Evolutionary conservation across 2,797 vertebrate genomes (phyloP), one percentile per base, ranked within the genome.

Genomic region (Manis crassicaudata): DNA sequence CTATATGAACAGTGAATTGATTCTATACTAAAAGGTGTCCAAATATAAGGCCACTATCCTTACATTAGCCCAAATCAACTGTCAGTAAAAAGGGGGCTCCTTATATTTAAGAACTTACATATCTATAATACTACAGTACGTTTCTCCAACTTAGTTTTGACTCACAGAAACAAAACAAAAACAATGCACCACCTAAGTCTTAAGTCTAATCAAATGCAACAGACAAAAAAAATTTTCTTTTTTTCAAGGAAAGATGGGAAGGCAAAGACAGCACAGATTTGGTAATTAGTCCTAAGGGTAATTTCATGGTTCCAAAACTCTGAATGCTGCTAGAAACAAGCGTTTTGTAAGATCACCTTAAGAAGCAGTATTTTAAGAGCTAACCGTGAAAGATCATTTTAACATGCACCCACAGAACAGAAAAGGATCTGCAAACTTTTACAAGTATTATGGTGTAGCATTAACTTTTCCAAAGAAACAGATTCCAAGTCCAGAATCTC

Each of bases 281-380:
- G 12, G 9, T 73, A n/a, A 50, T 46, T 95, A 73, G 17, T 79
- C 63, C 70, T 35, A 11, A 92, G 6, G 17, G n/a, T 40, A 79
- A 77, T 32, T 83, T 90, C 50, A 79, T 54, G 32, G 52, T 77
- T 82, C 46, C 32, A 65, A 52, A 91, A 77, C 29, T 70, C 0
- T 54, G 17, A 18, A 54, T 56, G 35, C 25, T 86, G n/a, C 37
- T 65, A 43, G 37, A 91, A 92, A 83, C 32, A 67, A 86, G 56
- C 1, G 62, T 92, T 84, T 89, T 67, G 54, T n/a, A 89, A 90
- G 52, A 96, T 65, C 27, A 86, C 40, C 65, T 85, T 40, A 60
- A 81, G 95, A 85, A 73, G 11, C 29, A 92, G 10, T 90, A 40
- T 77, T 77, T 92, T 81, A 95, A 85, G 27, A 68, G 43, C 20